Evolutionary conservation across 2,797 vertebrate genomes (phyloP), one percentile per base, ranked within the genome.

Genomic region (Sebastes oblongus): DNA sequence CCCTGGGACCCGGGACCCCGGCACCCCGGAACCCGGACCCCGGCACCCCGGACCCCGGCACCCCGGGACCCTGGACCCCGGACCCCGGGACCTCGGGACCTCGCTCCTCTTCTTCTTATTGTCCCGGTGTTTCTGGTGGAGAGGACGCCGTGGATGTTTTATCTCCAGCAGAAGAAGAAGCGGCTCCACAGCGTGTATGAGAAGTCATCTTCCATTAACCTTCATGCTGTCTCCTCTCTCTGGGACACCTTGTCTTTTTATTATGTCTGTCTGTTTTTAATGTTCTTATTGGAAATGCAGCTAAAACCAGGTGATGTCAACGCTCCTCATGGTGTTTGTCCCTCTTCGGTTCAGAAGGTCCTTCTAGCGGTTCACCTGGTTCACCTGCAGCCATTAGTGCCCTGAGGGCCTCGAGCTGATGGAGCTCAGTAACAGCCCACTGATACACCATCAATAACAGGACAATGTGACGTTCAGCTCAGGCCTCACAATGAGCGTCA

Each of bases 321-420:
- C 3, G 4, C 25, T 34, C 29, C 20, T 36, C 8, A 55, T 55
- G 14, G 24, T 6, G 8, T 2, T 7, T 72, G 36, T 29, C 55
- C 56, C 46, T 32, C 52, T 70, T 68, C n/a, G 30, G 24, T 64
- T 36, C 70, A 36, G 5, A 8, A 25, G 32, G 4, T 46, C 34
- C 75, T 78, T 75, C 77, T 81, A 30, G 29, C 29, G 7, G 29
- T 30, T 30, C 29, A 30, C 54, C 62, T 34, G 29, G 72, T 54
- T 88, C 88, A 80, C 81, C 81, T 70, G 30, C 69, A 66, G 80
- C 88, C 79, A 92, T 92, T 91, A 92, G 90, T 81, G 89, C 88
- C 85, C 88, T 67, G 7, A 11, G 74, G 66, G 64, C 64, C 71
- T n/a, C 2, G 75, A 61, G 76, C 42, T 54, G 82, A 78, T 59